These are phyloP conservation scores for Trigoniulus corallinus DNA, from an alignment of 1,140 invertebrate species.

Conservation along the genomic window DNA sequence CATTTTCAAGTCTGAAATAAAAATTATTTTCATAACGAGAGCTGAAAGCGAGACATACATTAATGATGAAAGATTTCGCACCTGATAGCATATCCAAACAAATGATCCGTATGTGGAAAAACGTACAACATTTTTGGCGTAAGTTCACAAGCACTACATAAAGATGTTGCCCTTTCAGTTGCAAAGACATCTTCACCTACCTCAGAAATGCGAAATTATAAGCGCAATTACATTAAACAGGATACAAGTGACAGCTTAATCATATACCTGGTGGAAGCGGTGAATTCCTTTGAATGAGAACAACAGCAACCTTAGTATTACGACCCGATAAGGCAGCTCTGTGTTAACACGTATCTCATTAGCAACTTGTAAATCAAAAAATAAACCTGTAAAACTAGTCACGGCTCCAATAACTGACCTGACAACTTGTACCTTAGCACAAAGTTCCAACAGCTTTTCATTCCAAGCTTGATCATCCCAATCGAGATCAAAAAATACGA, in stretches of 20 bases:
- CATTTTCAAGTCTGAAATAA: constrained; percentile 59
- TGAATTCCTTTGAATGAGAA: constrained; percentile 65
- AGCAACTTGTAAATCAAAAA: background rate
- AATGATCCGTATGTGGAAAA: constrained; percentile 70
- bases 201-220: background rate
- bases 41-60: too few species aligned
- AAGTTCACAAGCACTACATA: constrained; percentile 81
- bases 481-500: constrained; percentile 90
- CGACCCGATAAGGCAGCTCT: constrained; percentile 54
- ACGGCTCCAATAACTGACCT: constrained; percentile 42
- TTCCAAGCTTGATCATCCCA: constrained; percentile 90
- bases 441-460: constrained; percentile 85
- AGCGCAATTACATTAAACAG: background rate
- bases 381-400: background rate
- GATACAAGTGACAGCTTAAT: too few species aligned
- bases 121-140: constrained; percentile 83
- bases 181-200: constrained; percentile 64
- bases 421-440: constrained; percentile 69
- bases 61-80: too few species aligned
- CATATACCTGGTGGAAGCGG: constrained; percentile 39
- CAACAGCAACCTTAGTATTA: constrained; percentile 68
- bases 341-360: constrained; percentile 13
- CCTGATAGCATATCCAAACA: constrained; percentile 56
- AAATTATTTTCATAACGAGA: too few species aligned
- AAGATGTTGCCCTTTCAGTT: constrained; percentile 66